A percentile compares a stretch with the other conserved stretches of the same genome.
These are phyloP conservation scores for Spilosoma lubricipeda DNA, from an alignment of 2,888 invertebrate genomes.

Conservation along the genomic window DNA sequence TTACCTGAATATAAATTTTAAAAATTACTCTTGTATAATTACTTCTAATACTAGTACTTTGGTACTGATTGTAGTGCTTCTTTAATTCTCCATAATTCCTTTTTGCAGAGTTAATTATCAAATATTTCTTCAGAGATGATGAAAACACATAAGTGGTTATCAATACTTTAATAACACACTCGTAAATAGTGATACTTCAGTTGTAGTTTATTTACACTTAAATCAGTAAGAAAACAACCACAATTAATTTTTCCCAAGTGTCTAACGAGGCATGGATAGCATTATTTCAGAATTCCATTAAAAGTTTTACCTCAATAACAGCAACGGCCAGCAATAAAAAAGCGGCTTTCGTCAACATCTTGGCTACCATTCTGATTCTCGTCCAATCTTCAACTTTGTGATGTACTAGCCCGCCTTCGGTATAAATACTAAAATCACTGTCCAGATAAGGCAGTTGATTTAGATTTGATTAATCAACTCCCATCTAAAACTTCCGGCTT, in stretches of 20 bases:
- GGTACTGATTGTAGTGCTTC: too few species aligned
- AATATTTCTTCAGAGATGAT: background rate
- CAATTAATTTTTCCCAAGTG: too few species aligned
- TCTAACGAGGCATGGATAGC: too few species aligned
- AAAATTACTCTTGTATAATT: too few species aligned
- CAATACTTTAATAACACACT: too few species aligned
- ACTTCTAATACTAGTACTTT: background rate
- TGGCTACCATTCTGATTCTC: constrained; percentile 50
- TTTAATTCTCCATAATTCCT: too few species aligned
- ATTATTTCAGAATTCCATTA: background rate
- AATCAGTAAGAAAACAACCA: too few species aligned
- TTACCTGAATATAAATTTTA: too few species aligned
- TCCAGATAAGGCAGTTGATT: constrained; percentile 5
- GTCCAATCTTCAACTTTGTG: constrained; percentile 16
- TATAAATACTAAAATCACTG: constrained; percentile 18
- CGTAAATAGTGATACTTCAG: too few species aligned
- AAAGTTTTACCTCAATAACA: constrained; percentile 60
- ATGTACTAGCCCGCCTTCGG: constrained; percentile 21
- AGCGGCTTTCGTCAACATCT: constrained; percentile 62
- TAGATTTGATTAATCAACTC: background rate
- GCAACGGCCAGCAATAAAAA: constrained; percentile 57
- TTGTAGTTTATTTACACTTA: too few species aligned
- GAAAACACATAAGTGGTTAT: too few species aligned
- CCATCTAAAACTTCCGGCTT: background rate
- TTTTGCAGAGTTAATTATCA: background rate